Conservation (phyloP, 64 coral and sea anemone species). For the Pocillopora damicornis region DNA sequence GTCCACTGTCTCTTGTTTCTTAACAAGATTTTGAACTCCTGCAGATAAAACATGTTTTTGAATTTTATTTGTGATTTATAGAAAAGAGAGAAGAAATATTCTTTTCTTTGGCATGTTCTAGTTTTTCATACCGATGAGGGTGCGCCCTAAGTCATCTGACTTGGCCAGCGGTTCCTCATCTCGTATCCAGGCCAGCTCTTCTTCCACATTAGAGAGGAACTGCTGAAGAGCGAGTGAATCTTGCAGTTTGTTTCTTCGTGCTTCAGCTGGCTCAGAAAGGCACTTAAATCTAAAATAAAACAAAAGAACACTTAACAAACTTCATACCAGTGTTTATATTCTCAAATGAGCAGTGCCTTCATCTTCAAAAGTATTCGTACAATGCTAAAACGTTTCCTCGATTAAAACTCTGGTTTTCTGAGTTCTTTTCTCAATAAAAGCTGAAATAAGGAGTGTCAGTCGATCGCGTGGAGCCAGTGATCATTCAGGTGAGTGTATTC, state of each 20-base stretch:
- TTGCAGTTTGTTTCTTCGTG: conserved; percentile 62
- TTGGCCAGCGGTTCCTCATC: conserved; percentile 83
- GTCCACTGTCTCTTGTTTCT: conserved; percentile 87
- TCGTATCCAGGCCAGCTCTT: conserved; percentile 83
- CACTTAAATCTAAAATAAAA: conserved; percentile 55
- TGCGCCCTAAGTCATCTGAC: conserved; percentile 80
- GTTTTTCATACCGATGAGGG: conserved; percentile 53
- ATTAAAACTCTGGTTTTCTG: no score
- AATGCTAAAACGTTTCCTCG: no score
- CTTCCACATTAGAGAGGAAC: conserved; percentile 75
- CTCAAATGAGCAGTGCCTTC: no score
- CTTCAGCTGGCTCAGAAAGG: conserved; percentile 61
- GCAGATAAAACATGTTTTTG: neutral
- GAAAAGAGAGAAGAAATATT: neutral
- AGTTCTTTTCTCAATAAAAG: no score
- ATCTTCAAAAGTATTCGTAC: no score
- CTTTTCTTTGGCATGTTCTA: neutral
- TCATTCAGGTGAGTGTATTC: no score
- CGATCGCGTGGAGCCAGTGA: no score
- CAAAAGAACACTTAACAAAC: neutral
- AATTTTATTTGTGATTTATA: neutral
- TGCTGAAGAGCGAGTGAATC: conserved; percentile 65
- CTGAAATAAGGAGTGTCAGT: no score
- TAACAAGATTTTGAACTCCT: conserved; percentile 84
- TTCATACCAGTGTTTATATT: neutral